Conservation (phyloP, 2,888 invertebrate genomes). For the Xylocampa areola region DNA sequence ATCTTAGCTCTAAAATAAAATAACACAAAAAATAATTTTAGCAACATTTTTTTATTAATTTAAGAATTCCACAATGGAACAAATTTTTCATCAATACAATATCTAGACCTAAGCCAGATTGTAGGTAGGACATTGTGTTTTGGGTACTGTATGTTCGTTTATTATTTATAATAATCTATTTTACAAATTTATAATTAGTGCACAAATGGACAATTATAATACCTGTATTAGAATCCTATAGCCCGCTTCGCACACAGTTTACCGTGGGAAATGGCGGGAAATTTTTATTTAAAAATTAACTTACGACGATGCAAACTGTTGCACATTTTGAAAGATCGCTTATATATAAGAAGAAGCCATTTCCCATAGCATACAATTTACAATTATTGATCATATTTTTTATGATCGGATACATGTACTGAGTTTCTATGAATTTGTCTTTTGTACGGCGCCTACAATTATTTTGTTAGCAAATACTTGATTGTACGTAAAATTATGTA, state of each 20-base stretch:
- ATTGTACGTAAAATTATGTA: no score
- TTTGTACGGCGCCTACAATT: slow-evolving; percentile 25
- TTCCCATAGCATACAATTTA: slow-evolving; percentile 53
- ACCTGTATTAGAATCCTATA: slow-evolving; percentile 76
- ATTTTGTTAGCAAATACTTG: slow-evolving; percentile 29
- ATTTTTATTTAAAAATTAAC: slow-evolving; percentile 8
- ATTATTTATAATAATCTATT: slow-evolving; percentile 53
- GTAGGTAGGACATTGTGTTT: slow-evolving; percentile 76
- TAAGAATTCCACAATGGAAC: slow-evolving; percentile 90
- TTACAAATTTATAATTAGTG: slow-evolving; percentile 72
- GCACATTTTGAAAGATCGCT: slow-evolving; percentile 41
- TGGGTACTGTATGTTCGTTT: slow-evolving; percentile 69
- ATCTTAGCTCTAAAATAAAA: slow-evolving; percentile 68
- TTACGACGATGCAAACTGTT: slow-evolving; percentile 37
- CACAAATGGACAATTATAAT: slow-evolving; percentile 78
- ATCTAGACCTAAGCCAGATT: slow-evolving; percentile 85
- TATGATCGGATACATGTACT: slow-evolving; percentile 37
- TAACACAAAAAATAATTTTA: slow-evolving; percentile 79
- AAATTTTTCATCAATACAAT: slow-evolving; percentile 85
- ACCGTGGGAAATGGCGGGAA: slow-evolving; percentile 54
- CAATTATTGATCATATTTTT: slow-evolving; percentile 35
- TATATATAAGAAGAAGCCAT: slow-evolving; percentile 29
- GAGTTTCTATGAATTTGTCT: slow-evolving; percentile 1
- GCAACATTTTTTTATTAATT: slow-evolving; percentile 90
- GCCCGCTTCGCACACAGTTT: slow-evolving; percentile 55